phyloP scores from a whole-genome alignment of 2,888 invertebrate genomes.

The Globia sparganii region DNA sequence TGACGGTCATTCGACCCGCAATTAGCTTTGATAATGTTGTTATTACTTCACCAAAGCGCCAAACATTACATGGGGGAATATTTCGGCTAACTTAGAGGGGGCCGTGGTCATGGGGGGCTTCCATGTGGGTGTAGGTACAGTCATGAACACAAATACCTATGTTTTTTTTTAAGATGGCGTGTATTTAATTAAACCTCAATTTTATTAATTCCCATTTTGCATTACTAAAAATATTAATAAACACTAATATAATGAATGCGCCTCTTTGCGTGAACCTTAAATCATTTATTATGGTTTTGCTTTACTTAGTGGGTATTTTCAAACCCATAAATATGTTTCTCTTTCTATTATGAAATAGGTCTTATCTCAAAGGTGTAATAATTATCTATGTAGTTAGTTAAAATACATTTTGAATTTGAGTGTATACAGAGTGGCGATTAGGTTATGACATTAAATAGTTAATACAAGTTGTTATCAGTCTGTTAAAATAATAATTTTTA shows the following conservation, averaged over 20 bases:
- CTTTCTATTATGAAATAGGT: neutral
- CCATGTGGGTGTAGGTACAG: neutral
- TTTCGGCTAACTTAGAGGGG: neutral
- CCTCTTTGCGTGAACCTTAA: neutral
- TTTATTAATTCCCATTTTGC: neutral
- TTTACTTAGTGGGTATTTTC: neutral
- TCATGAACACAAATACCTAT: neutral
- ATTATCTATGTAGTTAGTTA: neutral
- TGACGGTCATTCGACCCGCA: slow-evolving; percentile 30
- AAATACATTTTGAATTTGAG: neutral
- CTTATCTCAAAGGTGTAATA: neutral
- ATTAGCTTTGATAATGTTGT: slow-evolving; percentile 25
- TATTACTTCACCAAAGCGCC: slow-evolving; percentile 6
- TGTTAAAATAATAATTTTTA: too few relatives aligned
- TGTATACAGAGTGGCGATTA: too few relatives aligned
- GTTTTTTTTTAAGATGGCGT: neutral
- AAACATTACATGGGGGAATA: slow-evolving; percentile 1
- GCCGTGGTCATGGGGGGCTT: neutral
- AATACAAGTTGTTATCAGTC: too few relatives aligned
- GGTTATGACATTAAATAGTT: too few relatives aligned
- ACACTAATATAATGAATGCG: neutral
- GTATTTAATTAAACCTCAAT: neutral
- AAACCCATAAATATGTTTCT: too few relatives aligned
- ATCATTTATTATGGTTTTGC: neutral
- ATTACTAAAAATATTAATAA: neutral